Base-by-base conservation (phyloP, 1,140 invertebrate species). In the Drosophila fuyamai region DNA sequence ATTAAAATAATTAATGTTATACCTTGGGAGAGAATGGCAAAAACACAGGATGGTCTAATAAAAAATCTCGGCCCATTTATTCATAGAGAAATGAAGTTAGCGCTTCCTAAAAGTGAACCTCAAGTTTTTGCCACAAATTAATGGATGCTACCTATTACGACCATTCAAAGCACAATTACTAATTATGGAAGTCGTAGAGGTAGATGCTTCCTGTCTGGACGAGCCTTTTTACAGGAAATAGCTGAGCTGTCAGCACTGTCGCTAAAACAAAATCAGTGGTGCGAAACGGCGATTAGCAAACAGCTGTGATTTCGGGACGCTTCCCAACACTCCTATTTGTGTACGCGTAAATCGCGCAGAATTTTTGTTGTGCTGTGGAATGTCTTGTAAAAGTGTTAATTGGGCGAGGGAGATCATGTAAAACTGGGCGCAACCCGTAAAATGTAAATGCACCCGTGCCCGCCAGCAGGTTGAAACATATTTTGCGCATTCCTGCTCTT, bases 331-430 rank as follows among this genome's bases (percentile, higher is more conserved):
- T 77, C n/a, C 27, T 51, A 77, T 80, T 85, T 86, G 78, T 85
- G 82, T 86, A 86, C 79, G 82, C 82, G 83, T 85, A 82, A 82
- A 82, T 85, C 51, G 58, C 59, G 56, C 60, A 88, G 79, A 61
- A 47, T 79, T 79, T 79, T 65, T 82, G 61, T 84, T 81, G 71
- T 76, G 44, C 53, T 50, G 60, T 50, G 47, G 61, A 84, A 60
- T 79, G 62, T 66, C 76, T 67, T 56, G 46, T 59, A 66, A 73
- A 76, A 79, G 62, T 88, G 83, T 36, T 83, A 79, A 86, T 79
- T 79, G 35, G 32, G 44, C 32, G 43, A 43, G 47, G 61, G 38
- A 71, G 32, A 66, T 62, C 50, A 86, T 86, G 82, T 86, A 88
- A 85, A 84, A 61, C 74, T 75, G 62, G 41, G 41, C 56, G 44